phyloP scores from a whole-genome alignment of 2,797 vertebrate genomes.

The Coracias cyanogaster region DNA sequence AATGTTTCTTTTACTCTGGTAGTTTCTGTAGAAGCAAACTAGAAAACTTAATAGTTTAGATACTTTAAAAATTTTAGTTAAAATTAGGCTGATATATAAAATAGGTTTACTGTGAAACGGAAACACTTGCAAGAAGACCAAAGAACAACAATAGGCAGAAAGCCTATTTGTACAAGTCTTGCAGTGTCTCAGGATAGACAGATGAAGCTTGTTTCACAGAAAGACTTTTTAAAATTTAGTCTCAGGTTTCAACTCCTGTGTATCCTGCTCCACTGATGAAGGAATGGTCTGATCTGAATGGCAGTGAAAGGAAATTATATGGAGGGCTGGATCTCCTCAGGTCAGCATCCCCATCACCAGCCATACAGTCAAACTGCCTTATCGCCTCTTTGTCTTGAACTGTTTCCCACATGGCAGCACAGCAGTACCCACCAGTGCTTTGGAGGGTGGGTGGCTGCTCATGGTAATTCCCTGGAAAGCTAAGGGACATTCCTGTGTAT shows the following conservation, averaged over 20 bases:
- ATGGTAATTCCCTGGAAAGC: background rate
- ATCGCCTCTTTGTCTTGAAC: background rate
- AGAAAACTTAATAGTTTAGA: background rate
- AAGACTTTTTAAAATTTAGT: background rate
- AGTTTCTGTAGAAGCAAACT: background rate
- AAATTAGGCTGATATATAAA: background rate
- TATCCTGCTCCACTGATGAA: background rate
- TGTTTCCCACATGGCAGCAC: background rate
- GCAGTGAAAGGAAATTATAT: background rate
- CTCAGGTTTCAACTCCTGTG: background rate
- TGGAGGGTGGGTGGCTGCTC: background rate
- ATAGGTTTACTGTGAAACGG: background rate
- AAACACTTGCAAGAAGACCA: background rate
- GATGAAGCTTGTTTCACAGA: background rate
- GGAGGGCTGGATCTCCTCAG: fast-evolving
- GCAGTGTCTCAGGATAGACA: background rate
- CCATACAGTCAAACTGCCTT: background rate
- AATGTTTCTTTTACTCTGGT: background rate
- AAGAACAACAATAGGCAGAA: background rate
- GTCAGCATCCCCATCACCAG: fast-evolving
- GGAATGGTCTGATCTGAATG: background rate
- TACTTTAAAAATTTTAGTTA: background rate
- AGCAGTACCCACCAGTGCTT: background rate
- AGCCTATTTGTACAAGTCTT: background rate
- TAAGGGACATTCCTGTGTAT: background rate